These are phyloP conservation scores for Polietes domitor DNA, from an alignment of 2,888 invertebrate species.

Conservation along the genomic window DNA sequence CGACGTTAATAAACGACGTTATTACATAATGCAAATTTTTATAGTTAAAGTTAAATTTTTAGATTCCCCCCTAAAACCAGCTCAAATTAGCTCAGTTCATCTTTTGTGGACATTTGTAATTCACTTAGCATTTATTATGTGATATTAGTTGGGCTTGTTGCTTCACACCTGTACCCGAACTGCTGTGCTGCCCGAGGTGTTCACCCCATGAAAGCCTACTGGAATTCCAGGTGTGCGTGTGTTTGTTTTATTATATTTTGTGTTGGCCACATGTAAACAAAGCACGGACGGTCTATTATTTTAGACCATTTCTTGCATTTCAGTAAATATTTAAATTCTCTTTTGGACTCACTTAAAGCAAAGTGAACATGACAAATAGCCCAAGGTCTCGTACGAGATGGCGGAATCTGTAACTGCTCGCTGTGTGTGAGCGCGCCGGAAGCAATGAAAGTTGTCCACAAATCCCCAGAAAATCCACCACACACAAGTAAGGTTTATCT, in stretches of 20 bases:
- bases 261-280: constrained; percentile 2
- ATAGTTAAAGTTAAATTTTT: too few relatives aligned
- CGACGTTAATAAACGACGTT: too few relatives aligned
- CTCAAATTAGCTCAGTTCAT: too few relatives aligned
- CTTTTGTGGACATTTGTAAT: too few relatives aligned
- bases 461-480: constrained; percentile 40
- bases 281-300: neutral
- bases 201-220: too few relatives aligned
- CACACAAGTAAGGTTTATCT: constrained; percentile 16
- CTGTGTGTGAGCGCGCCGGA: neutral
- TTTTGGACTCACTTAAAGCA: neutral
- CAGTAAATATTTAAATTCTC: constrained; percentile 1
- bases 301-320: neutral
- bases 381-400: neutral
- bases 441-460: constrained; percentile 6
- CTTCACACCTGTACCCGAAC: too few relatives aligned
- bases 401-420: neutral
- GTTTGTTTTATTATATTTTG: neutral
- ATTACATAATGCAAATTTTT: too few relatives aligned
- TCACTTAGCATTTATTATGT: too few relatives aligned
- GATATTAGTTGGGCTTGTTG: too few relatives aligned
- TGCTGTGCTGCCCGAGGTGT: too few relatives aligned
- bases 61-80: too few relatives aligned
- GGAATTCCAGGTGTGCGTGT: neutral
- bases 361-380: constrained; percentile 38